Percentiles rank a stretch among this genome's conserved stretches.
phyloP scores from a whole-genome alignment of 2,888 invertebrate species.

The Prosopocoilus inquinatus region DNA sequence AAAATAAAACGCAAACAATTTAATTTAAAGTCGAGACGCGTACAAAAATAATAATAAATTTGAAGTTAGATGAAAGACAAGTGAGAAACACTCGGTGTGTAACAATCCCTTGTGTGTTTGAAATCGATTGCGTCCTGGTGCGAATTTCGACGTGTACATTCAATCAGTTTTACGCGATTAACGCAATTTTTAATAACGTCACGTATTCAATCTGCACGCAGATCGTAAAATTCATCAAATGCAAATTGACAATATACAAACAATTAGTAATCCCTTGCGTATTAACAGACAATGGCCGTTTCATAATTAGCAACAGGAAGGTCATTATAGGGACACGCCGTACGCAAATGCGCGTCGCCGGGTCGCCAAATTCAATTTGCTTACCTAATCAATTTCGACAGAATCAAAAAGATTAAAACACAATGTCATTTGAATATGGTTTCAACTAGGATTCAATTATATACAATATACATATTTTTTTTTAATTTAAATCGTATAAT shows the following conservation, averaged over 20 bases:
- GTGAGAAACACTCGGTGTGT: no score
- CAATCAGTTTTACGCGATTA: conserved; percentile 4
- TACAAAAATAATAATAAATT: no score
- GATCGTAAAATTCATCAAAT: conserved; percentile 43
- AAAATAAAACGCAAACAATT: no score
- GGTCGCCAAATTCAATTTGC: conserved; percentile 47
- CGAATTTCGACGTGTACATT: not conserved
- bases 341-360: conserved; percentile 45
- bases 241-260: conserved; percentile 52
- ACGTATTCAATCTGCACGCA: conserved; percentile 9
- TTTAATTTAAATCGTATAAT: no score
- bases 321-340: conserved; percentile 45
- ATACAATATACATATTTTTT: no score
- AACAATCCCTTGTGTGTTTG: no score
- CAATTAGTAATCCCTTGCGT: conserved; percentile 49
- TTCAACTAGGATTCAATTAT: no score
- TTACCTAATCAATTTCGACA: conserved; percentile 27
- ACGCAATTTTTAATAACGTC: conserved; percentile 23
- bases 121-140: not conserved
- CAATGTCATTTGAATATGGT: no score
- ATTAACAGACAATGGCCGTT: conserved; percentile 49
- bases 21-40: no score
- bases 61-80: no score
- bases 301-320: conserved; percentile 50
- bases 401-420: conserved; percentile 1